These are phyloP conservation scores for Ibidorhyncha struthersii DNA, from an alignment of 2,113 vertebrate species.

Conservation along the genomic window DNA sequence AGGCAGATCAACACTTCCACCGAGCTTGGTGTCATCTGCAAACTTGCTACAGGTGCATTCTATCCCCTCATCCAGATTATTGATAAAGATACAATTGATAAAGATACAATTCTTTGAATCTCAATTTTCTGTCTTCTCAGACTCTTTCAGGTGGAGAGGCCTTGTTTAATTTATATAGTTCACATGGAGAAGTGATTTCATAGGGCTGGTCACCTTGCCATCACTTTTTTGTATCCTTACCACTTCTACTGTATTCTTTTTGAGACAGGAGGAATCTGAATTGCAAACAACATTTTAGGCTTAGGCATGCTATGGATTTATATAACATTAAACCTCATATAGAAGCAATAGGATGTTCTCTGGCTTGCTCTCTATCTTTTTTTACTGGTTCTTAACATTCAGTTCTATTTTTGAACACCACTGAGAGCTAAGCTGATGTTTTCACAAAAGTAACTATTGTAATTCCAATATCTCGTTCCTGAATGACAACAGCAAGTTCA, in stretches of 20 bases:
- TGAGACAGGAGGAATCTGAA: not conserved
- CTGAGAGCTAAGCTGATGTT: not conserved
- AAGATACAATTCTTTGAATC: not conserved
- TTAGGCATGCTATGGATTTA: not conserved
- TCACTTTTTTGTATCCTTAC: not conserved
- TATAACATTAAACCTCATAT: not conserved
- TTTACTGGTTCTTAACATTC: not conserved
- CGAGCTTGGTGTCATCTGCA: no score
- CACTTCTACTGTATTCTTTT: not conserved
- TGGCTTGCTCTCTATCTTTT: not conserved
- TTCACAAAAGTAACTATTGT: not conserved
- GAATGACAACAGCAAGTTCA: not conserved
- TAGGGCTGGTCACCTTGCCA: not conserved
- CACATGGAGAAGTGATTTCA: not conserved
- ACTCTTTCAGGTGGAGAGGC: not conserved
- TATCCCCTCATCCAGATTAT: no score
- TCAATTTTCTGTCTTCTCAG: not conserved
- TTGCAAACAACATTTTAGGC: not conserved
- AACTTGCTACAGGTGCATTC: no score
- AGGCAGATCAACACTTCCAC: no score
- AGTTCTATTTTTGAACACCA: not conserved
- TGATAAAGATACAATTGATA: no score
- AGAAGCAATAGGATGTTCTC: not conserved
- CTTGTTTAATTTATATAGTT: not conserved
- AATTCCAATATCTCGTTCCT: not conserved